phyloP scores from a whole-genome alignment of 1,140 invertebrate species.

The Drosophila pseudoobscura region DNA sequence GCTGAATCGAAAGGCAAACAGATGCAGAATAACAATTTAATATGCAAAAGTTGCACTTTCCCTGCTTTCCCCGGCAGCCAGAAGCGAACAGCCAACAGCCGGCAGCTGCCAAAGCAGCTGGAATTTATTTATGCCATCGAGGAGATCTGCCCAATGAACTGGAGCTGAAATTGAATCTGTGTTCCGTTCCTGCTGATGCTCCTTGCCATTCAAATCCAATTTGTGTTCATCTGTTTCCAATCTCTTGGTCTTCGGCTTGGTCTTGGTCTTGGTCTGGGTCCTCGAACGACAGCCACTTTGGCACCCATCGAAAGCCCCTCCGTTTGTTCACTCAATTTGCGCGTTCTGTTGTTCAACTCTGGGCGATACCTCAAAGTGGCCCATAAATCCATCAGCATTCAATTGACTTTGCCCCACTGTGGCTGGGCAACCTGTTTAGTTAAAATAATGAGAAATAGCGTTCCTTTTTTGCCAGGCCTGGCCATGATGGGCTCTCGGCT shows the following conservation, averaged over 20 bases:
- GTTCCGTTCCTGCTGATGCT: neutral
- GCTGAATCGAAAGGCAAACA: conserved; percentile 36
- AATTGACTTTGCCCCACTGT: conserved; percentile 54
- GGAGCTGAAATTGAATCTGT: conserved; percentile 22
- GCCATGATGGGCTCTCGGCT: conserved; percentile 7
- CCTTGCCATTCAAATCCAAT: conserved; percentile 24
- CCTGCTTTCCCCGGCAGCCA: too few species aligned
- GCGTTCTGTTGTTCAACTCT: conserved; percentile 11
- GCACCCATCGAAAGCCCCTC: conserved; percentile 5
- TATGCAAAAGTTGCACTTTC: conserved; percentile 49
- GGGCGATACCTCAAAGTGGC: conserved; percentile 18
- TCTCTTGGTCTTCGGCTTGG: too few species aligned
- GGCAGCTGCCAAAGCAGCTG: conserved; percentile 18
- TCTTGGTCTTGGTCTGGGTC: too few species aligned
- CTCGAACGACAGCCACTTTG: too few species aligned
- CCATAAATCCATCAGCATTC: conserved; percentile 39
- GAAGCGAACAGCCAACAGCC: neutral
- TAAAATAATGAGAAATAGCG: conserved; percentile 76
- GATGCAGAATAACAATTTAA: conserved; percentile 51
- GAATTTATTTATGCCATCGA: conserved; percentile 15
- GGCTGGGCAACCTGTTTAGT: conserved; percentile 64
- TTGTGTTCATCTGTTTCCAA: conserved; percentile 9
- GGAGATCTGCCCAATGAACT: conserved; percentile 17
- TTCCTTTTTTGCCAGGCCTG: conserved; percentile 19
- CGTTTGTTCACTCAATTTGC: conserved; percentile 36